Conservation (phyloP, 2,797 vertebrate species). For the Melanotaenia nigrans region DNA sequence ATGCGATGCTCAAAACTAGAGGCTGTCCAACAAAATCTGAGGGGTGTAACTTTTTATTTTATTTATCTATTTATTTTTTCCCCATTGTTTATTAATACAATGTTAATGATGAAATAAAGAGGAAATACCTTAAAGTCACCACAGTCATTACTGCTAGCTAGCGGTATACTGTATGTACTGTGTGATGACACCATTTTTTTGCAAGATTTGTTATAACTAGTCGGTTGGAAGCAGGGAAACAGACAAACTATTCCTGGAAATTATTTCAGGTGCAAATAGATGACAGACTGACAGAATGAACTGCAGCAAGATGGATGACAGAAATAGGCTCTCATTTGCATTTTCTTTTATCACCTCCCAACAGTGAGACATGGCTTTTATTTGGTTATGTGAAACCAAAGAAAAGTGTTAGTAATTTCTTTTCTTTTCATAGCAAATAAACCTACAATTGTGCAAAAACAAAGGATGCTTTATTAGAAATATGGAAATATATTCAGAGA, state of each 20-base stretch:
- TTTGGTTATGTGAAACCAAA: constrained; percentile 2
- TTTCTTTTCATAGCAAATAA: background rate
- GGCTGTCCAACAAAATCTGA: too few species aligned
- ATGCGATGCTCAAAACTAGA: too few species aligned
- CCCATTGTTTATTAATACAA: too few species aligned
- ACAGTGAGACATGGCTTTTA: background rate
- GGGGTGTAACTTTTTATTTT: too few species aligned
- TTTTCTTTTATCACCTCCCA: constrained; percentile 1
- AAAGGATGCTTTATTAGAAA: background rate
- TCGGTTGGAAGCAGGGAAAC: background rate
- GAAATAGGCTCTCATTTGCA: constrained; percentile 9
- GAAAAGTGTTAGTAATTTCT: background rate
- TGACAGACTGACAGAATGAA: background rate
- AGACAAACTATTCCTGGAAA: background rate
- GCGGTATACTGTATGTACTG: too few species aligned
- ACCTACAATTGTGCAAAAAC: background rate
- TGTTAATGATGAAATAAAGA: background rate
- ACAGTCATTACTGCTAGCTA: background rate
- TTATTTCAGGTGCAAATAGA: background rate
- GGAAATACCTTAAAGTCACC: background rate
- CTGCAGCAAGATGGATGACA: background rate
- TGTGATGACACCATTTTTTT: background rate
- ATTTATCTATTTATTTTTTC: too few species aligned
- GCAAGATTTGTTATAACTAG: too few species aligned
- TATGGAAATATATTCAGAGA: too few species aligned